A percentile compares a stretch with the other conserved stretches of the same genome.
phyloP scores from a whole-genome alignment of 2,888 invertebrate genomes.

The Oscheius sp. region DNA sequence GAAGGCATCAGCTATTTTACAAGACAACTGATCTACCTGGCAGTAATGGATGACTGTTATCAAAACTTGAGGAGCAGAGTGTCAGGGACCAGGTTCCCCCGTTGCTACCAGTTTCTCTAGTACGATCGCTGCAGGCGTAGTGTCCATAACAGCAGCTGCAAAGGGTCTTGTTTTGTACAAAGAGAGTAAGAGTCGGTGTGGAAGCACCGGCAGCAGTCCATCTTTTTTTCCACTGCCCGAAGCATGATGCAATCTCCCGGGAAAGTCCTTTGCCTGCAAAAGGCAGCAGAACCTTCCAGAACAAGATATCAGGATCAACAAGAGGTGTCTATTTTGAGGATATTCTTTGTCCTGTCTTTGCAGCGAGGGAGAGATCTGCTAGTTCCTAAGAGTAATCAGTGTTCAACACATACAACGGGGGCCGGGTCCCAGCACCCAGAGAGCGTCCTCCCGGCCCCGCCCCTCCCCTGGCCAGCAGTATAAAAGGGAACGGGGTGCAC shows the following conservation, averaged over 20 bases:
- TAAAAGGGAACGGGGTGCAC: constrained; percentile 22
- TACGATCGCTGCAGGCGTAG: not conserved
- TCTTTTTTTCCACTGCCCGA: too few relatives aligned
- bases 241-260: too few relatives aligned
- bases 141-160: constrained; percentile 25
- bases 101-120: not conserved
- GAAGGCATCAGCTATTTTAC: not conserved
- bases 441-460: constrained; percentile 3
- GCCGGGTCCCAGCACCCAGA: not conserved
- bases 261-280: too few relatives aligned
- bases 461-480: constrained; percentile 4
- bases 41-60: not conserved
- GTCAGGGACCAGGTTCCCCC: not conserved
- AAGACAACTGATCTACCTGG: not conserved
- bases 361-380: too few relatives aligned
- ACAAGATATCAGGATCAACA: too few relatives aligned
- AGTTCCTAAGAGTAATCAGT: not conserved
- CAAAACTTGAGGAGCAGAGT: not conserved
- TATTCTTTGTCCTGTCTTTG: too few relatives aligned
- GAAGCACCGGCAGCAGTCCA: too few relatives aligned
- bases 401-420: not conserved
- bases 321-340: too few relatives aligned
- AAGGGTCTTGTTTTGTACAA: not conserved
- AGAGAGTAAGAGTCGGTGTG: too few relatives aligned
- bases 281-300: too few relatives aligned